Percentiles rank a stretch among this genome's conserved stretches.
Evolutionary conservation across 2,888 invertebrate genomes (phyloP).

Genomic region (Hyles lineata): DNA sequence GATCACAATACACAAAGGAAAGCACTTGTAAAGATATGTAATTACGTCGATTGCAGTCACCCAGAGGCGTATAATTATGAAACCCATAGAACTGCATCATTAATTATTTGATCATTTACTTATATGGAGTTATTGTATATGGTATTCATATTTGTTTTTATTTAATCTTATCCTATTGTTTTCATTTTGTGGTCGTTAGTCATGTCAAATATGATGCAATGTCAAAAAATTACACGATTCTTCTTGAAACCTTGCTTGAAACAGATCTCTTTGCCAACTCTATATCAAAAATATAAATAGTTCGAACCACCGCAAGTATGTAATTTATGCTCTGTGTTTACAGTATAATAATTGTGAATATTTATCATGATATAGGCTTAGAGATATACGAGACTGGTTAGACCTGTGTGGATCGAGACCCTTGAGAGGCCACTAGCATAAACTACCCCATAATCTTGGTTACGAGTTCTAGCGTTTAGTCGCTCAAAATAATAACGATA

Average conservation of each 20-base stretch:
- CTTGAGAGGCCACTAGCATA: no score
- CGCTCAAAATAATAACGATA: not conserved
- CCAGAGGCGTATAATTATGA: not conserved
- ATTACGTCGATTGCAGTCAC: constrained; percentile 4
- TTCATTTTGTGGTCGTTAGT: constrained; percentile 8
- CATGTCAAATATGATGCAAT: not conserved
- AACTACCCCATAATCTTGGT: no score
- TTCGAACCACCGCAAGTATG: no score
- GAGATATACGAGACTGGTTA: not conserved
- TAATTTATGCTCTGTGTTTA: not conserved
- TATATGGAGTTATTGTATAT: not conserved
- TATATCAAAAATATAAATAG: no score
- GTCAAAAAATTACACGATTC: not conserved
- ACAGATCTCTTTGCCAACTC: not conserved
- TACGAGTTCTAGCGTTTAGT: not conserved
- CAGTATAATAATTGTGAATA: not conserved
- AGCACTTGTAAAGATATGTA: not conserved
- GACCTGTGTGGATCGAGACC: no score
- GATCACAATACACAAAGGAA: no score
- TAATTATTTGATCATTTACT: no score
- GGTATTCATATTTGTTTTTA: not conserved
- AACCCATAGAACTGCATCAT: constrained; percentile 17
- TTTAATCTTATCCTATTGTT: constrained; percentile 12
- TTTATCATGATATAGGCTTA: not conserved
- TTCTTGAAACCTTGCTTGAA: not conserved